Conservation (phyloP, 64 coral and sea anemone genomes). For the Montipora foliosa region DNA sequence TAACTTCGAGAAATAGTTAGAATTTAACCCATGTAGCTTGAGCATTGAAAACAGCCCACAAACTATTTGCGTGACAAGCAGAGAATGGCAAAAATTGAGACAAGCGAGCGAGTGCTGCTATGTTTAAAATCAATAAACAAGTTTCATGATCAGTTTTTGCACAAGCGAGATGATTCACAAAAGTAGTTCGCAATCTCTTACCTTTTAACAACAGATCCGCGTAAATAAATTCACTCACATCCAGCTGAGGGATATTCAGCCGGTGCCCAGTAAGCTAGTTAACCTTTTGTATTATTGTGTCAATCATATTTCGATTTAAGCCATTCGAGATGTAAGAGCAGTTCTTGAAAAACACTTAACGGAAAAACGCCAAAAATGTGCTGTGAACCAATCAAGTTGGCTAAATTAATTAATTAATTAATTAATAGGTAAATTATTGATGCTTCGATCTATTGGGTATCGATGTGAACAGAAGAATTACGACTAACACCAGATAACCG, state of each 20-base stretch:
- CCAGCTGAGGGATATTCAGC: background rate
- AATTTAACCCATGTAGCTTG: too few relatives aligned
- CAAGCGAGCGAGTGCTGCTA: background rate
- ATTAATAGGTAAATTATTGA: background rate
- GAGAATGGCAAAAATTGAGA: too few relatives aligned
- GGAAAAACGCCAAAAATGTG: conserved; percentile 28
- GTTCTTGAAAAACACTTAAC: background rate
- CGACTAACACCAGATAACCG: too few relatives aligned
- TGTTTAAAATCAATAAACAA: background rate
- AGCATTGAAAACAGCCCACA: too few relatives aligned
- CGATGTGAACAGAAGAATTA: too few relatives aligned
- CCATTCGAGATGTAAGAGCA: background rate
- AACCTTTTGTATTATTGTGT: conserved; percentile 1
- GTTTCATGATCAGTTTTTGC: background rate
- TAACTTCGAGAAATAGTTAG: background rate
- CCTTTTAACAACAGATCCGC: background rate
- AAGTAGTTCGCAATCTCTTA: background rate
- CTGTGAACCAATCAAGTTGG: background rate
- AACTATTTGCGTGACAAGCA: too few relatives aligned
- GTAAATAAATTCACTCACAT: background rate
- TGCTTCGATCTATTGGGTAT: background rate
- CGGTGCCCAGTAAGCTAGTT: background rate
- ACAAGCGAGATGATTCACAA: background rate
- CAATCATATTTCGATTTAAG: background rate
- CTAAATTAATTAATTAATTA: background rate